A percentile compares a stretch with the other conserved stretches of the same genome.
Evolutionary conservation across 2,888 invertebrate genomes (phyloP).

Genomic region (Drosophila vallismaia): DNA sequence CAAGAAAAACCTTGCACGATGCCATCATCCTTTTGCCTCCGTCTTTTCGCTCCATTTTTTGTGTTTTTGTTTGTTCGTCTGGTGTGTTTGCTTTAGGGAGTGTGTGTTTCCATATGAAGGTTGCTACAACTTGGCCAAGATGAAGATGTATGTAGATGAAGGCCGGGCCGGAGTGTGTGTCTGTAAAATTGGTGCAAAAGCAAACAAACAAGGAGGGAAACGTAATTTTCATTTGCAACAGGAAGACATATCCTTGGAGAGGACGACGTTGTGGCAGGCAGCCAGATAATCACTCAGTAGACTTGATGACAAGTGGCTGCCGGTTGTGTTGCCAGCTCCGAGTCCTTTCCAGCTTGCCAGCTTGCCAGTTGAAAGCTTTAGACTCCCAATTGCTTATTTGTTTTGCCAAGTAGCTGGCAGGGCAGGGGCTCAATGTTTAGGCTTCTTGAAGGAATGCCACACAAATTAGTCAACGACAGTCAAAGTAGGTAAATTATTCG

Average conservation of each 20-base stretch:
- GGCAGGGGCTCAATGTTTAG: neutral
- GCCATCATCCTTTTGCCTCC: constrained; percentile 17
- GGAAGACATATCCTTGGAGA: constrained; percentile 27
- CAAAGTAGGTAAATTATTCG: neutral
- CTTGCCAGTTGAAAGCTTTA: neutral
- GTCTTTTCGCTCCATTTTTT: neutral
- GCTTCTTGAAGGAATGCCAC: neutral
- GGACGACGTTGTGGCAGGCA: constrained; percentile 41
- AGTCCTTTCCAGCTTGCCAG: constrained; percentile 6
- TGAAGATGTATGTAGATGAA: constrained; percentile 9
- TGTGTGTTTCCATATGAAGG: constrained; percentile 14
- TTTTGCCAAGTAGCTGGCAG: constrained; percentile 32
- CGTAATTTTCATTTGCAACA: constrained; percentile 58
- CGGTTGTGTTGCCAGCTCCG: constrained; percentile 17
- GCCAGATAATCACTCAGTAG: constrained; percentile 68
- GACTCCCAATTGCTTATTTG: constrained; percentile 9
- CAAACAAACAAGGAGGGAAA: constrained; percentile 39
- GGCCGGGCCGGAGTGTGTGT: constrained; percentile 58
- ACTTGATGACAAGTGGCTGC: constrained; percentile 63
- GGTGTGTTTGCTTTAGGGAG: constrained; percentile 16
- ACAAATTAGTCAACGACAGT: neutral
- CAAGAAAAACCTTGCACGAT: constrained; percentile 4
- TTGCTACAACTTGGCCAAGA: neutral
- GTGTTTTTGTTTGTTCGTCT: neutral
- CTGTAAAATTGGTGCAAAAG: constrained; percentile 50